Evolutionary conservation across 2,797 vertebrate species (phyloP).

Genomic region (Ispidina picta): DNA sequence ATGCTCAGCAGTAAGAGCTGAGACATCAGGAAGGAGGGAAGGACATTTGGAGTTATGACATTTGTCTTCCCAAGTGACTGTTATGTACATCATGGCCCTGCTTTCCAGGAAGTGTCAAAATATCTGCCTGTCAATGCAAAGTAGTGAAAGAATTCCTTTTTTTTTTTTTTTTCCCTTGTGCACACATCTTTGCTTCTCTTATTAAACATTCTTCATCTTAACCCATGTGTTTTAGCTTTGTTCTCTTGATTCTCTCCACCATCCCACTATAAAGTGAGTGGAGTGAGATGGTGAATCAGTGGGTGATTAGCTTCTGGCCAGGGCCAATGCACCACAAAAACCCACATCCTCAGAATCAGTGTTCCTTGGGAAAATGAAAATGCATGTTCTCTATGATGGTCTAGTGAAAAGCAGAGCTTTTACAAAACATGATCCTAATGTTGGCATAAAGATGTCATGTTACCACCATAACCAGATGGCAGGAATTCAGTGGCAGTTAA

Average conservation of each 20-base stretch:
- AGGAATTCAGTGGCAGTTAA: neutral
- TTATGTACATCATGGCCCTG: neutral
- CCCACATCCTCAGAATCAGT: neutral
- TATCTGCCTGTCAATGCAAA: neutral
- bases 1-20: neutral
- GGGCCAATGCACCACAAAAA: neutral
- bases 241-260: neutral
- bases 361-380: neutral
- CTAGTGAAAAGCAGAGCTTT: neutral
- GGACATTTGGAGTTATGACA: fast-evolving
- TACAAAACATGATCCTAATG: neutral
- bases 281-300: fast-evolving
- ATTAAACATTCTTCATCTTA: neutral
- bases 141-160: neutral
- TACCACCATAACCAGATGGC: neutral
- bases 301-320: neutral
- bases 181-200: neutral
- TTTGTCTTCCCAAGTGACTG: neutral
- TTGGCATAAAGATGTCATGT: neutral
- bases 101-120: neutral
- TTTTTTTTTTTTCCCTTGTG: neutral
- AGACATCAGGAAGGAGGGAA: neutral
- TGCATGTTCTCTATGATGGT: neutral
- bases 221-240: neutral
- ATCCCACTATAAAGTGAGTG: fast-evolving